These are phyloP conservation scores for Prochilodus magdalenae DNA, from an alignment of 2,113 vertebrate species.

Conservation along the genomic window DNA sequence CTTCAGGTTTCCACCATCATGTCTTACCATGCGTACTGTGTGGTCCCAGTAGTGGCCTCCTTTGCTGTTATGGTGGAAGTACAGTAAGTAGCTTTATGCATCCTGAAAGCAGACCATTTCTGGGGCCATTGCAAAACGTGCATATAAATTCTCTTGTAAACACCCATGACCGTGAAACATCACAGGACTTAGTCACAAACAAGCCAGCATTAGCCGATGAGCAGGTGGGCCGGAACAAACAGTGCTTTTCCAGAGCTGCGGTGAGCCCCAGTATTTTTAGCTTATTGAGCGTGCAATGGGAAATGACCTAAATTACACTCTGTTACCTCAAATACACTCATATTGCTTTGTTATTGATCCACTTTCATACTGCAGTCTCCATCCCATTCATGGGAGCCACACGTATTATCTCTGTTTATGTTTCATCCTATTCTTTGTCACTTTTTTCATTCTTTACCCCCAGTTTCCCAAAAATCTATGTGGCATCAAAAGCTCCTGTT, in stretches of 20 bases:
- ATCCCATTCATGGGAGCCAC: conserved; percentile 34
- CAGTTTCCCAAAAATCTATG: not conserved
- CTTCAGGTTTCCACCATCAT: no score
- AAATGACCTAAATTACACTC: conserved; percentile 46
- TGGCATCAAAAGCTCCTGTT: not conserved
- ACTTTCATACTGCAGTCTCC: not conserved
- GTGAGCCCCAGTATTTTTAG: conserved; percentile 37
- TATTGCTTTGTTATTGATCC: conserved; percentile 42
- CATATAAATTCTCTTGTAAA: not conserved
- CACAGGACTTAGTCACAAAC: conserved; percentile 26
- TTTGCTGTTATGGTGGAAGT: not conserved
- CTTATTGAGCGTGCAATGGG: conserved; percentile 38
- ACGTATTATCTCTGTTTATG: not conserved
- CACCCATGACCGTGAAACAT: not conserved
- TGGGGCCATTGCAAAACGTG: not conserved
- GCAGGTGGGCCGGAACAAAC: conserved; percentile 9
- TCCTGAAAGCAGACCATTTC: not conserved
- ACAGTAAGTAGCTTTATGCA: not conserved
- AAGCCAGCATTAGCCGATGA: conserved; percentile 18
- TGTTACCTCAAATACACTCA: conserved; percentile 37
- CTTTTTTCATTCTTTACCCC: not conserved
- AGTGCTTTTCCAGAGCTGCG: conserved; percentile 3
- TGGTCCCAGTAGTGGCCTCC: no score
- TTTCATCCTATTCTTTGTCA: not conserved
- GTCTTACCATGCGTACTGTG: not conserved